Conservation (phyloP, 2,113 vertebrate genomes). For the Otocyon megalotis region DNA sequence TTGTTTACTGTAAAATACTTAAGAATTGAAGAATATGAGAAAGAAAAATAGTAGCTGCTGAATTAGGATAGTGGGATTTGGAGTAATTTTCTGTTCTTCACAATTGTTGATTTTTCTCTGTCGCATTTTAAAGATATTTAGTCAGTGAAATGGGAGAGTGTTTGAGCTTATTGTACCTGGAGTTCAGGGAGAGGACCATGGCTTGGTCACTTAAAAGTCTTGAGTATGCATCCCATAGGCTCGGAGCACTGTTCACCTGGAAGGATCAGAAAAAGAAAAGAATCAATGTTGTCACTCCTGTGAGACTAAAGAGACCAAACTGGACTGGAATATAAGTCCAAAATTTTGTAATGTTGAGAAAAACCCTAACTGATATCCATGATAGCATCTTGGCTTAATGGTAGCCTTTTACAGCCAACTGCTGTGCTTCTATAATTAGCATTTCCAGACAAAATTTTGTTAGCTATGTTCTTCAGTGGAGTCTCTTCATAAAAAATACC, state of each 20-base stretch:
- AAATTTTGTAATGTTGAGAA: neutral
- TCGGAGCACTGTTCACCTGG: neutral
- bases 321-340: neutral
- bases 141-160: neutral
- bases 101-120: neutral
- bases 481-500: neutral
- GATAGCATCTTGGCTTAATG: neutral
- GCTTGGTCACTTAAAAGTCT: slow-evolving; percentile 47
- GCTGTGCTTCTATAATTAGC: neutral
- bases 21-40: neutral
- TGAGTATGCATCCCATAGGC: neutral
- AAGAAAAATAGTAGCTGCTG: neutral
- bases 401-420: neutral
- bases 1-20: neutral
- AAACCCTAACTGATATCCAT: neutral
- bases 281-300: neutral
- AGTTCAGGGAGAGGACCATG: slow-evolving; percentile 73
- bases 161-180: slow-evolving; percentile 61
- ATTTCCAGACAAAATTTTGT: neutral
- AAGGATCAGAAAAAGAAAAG: neutral
- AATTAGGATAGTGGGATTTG: neutral
- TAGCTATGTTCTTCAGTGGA: neutral
- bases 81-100: neutral
- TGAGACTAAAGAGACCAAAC: neutral
- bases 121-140: neutral